These are phyloP conservation scores for Phoronis australis DNA, from an alignment of 2,888 invertebrate species.

Conservation along the genomic window DNA sequence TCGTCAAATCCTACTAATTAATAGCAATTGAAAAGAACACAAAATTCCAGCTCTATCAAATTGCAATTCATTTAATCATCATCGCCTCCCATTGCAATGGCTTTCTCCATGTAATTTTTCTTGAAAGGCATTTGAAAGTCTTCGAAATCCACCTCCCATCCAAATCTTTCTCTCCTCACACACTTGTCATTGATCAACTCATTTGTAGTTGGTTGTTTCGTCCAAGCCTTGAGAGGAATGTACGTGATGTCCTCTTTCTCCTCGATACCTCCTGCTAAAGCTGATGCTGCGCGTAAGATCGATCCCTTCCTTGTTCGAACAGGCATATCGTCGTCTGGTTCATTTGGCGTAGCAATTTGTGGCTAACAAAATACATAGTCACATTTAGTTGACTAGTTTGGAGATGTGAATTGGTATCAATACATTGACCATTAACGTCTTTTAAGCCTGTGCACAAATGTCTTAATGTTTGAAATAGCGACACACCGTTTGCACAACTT, in stretches of 20 bases:
- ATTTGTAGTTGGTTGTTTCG: slow-evolving; percentile 41
- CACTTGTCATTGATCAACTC: slow-evolving; percentile 39
- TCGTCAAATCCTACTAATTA: too few relatives aligned
- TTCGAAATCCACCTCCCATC: slow-evolving; percentile 52
- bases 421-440: too few relatives aligned
- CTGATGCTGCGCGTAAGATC: slow-evolving; percentile 46
- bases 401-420: too few relatives aligned
- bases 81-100: slow-evolving; percentile 27
- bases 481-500: too few relatives aligned
- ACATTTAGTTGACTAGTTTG: too few relatives aligned
- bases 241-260: slow-evolving; percentile 48
- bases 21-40: too few relatives aligned
- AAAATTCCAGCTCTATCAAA: background rate
- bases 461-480: too few relatives aligned
- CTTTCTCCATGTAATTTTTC: slow-evolving; percentile 38
- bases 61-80: slow-evolving; percentile 24
- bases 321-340: slow-evolving; percentile 16
- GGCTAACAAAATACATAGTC: background rate
- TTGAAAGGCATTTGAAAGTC: slow-evolving; percentile 51
- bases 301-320: slow-evolving; percentile 40
- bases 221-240: slow-evolving; percentile 45
- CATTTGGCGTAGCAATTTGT: slow-evolving; percentile 2
- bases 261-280: slow-evolving; percentile 44
- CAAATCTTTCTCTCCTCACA: slow-evolving; percentile 40
- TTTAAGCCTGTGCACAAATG: too few relatives aligned